phyloP scores from a whole-genome alignment of 2,797 vertebrate species.

The Neoniphon sammara region DNA sequence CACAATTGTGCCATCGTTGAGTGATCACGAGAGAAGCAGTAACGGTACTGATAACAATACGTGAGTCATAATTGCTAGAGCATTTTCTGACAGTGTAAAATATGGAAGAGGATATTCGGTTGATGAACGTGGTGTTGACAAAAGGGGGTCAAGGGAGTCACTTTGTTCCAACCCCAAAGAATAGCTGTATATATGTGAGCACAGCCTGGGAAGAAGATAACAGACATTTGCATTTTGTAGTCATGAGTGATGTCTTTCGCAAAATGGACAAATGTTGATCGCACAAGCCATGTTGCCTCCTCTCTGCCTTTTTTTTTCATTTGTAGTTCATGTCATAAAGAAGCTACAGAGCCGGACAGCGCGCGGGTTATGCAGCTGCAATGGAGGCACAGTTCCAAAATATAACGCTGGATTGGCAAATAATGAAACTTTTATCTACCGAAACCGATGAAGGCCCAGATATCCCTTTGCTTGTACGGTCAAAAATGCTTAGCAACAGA shows the following conservation, averaged over 20 bases:
- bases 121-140: conserved; percentile 28
- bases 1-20: conserved; percentile 13
- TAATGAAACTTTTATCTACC: conserved; percentile 18
- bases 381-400: conserved; percentile 38
- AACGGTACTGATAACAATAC: conserved; percentile 71
- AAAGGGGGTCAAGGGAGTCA: conserved; percentile 10
- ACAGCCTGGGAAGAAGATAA: conserved; percentile 7
- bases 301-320: conserved; percentile 2
- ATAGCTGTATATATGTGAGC: neutral
- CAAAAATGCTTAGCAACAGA: conserved; percentile 63
- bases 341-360: conserved; percentile 38
- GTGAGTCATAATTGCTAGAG: conserved; percentile 61
- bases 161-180: conserved; percentile 22
- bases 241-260: conserved; percentile 3
- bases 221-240: neutral
- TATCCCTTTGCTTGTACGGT: conserved; percentile 31
- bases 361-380: conserved; percentile 20
- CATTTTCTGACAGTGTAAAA: conserved; percentile 48
- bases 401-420: conserved; percentile 1
- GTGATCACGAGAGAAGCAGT: conserved; percentile 69
- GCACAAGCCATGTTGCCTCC: conserved; percentile 1
- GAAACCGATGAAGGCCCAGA: conserved; percentile 7
- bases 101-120: conserved; percentile 31
- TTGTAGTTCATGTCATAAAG: conserved; percentile 32
- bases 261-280: neutral